Conservation (phyloP, 2,113 vertebrate species). For the Alaudala cheleensis region DNA sequence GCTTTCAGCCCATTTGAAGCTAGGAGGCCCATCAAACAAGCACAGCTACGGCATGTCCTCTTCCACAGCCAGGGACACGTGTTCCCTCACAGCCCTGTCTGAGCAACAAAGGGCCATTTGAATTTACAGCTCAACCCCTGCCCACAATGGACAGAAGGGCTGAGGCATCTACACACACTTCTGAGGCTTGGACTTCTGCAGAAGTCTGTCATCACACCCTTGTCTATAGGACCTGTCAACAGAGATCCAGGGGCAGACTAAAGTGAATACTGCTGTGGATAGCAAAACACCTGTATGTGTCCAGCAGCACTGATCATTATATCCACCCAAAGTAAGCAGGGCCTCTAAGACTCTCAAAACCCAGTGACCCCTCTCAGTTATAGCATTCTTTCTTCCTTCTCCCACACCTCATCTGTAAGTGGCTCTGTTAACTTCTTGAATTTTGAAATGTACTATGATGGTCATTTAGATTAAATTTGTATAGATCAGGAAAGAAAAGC, state of each 20-base stretch:
- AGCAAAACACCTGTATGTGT: neutral
- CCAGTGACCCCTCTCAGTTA: neutral
- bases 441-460: neutral
- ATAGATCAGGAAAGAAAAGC: neutral
- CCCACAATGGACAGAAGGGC: rapidly evolving
- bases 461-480: neutral
- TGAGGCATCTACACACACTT: neutral
- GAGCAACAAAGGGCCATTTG: rapidly evolving
- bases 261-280: neutral
- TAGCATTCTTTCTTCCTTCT: neutral
- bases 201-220: neutral
- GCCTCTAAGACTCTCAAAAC: neutral
- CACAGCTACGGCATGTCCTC: neutral
- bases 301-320: neutral
- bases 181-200: neutral
- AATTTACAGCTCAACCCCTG: neutral
- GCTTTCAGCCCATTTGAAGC: neutral
- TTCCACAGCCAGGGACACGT: neutral
- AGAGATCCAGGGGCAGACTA: neutral
- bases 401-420: neutral
- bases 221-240: rapidly evolving
- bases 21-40: neutral
- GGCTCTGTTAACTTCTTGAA: neutral
- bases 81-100: neutral
- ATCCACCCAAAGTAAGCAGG: neutral